A percentile compares a stretch with the other conserved stretches of the same genome.
Evolutionary conservation across 2,113 vertebrate species (phyloP).

Genomic region (Aldabrachelys gigantea): DNA sequence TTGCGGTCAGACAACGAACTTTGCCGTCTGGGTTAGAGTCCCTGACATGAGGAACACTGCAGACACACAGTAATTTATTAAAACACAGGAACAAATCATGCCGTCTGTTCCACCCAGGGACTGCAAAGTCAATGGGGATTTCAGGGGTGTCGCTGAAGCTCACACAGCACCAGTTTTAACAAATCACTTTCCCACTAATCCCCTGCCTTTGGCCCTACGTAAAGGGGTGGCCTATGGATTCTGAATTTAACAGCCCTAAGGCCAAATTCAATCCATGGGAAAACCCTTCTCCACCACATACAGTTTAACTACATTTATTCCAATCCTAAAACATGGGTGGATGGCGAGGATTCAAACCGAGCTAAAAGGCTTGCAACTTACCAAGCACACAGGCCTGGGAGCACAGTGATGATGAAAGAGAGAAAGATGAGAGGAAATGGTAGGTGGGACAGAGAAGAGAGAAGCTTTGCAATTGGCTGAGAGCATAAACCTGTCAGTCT

Average conservation of each 20-base stretch:
- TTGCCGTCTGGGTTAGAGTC: too few relatives aligned
- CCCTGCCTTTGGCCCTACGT: background rate
- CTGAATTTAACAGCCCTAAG: background rate
- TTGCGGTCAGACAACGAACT: too few relatives aligned
- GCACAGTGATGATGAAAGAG: background rate
- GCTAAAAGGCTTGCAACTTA: background rate
- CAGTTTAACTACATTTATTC: background rate
- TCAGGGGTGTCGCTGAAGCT: background rate
- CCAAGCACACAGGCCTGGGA: background rate
- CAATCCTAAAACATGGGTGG: background rate
- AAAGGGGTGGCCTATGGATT: background rate
- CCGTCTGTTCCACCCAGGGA: background rate
- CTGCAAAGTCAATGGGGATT: background rate
- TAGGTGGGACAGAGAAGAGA: background rate
- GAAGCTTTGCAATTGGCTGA: background rate
- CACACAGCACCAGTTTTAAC: background rate
- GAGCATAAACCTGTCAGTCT: background rate
- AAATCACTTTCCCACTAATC: background rate
- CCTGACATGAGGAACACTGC: too few relatives aligned
- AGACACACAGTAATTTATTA: too few relatives aligned
- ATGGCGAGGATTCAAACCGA: background rate
- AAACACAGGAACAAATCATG: background rate
- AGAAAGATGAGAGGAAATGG: background rate
- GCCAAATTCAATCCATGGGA: background rate
- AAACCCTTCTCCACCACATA: too few relatives aligned